Evolutionary conservation across 2,113 vertebrate genomes (phyloP).

Genomic region (Zosterops pallidus): DNA sequence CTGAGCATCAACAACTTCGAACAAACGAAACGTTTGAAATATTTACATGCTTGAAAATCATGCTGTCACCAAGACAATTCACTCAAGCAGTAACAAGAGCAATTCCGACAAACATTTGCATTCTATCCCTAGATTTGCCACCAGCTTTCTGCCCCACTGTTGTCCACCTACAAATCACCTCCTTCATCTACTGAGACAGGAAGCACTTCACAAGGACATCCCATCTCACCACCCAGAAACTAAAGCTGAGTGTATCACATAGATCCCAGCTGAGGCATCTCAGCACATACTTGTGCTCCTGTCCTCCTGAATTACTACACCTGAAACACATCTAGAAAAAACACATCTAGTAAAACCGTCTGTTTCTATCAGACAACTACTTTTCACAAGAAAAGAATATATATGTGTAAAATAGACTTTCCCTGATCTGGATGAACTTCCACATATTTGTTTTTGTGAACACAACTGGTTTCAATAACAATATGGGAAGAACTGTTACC

Average conservation of each 20-base stretch:
- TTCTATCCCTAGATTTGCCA: background rate
- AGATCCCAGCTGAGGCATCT: background rate
- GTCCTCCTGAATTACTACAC: background rate
- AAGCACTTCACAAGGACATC: background rate
- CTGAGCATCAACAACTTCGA: background rate
- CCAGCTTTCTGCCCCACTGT: background rate
- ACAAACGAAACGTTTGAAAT: background rate
- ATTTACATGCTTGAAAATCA: background rate
- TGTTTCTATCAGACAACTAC: background rate
- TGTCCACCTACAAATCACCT: background rate
- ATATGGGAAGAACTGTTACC: background rate
- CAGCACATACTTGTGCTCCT: accelerated
- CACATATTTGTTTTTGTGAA: background rate
- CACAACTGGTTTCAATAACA: background rate
- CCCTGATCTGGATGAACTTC: background rate
- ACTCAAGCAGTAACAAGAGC: accelerated
- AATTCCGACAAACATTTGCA: background rate
- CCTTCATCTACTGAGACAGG: background rate
- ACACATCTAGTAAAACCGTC: background rate
- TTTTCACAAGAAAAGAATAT: background rate
- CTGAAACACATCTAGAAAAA: background rate
- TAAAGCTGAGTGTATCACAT: background rate
- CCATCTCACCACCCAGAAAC: background rate
- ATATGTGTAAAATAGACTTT: background rate
- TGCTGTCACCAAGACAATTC: background rate